Base-by-base conservation (phyloP, 2,113 vertebrate species). In the Psilopogon haemacephalus region DNA sequence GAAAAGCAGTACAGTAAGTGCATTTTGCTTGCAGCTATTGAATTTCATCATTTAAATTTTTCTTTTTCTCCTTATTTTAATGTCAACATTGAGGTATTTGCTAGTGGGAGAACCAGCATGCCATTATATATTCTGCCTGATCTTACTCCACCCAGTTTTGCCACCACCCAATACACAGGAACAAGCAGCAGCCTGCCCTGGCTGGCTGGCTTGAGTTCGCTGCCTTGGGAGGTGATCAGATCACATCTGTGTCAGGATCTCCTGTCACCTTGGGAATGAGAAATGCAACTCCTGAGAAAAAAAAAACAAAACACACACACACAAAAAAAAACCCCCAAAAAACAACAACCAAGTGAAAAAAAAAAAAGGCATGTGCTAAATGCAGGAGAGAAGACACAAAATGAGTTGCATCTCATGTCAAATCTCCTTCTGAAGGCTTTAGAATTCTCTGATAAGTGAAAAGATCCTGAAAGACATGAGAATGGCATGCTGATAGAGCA, bases 61-160 rank as follows among this genome's bases (percentile, higher is more conserved):
- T 15, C 21, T 12, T 48, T 67, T 81, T 74, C 16, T 2, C 37
- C 11, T 11, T 12, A 19, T 76, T 94, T 90, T 87, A 80, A 83
- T 85, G 50, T 83, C 70, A 56, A 50, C 56, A 56, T 15, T 30
- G 73, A 77, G 42, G 9, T 93, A 46, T 71, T 91, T 80, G 69
- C 72, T 91, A 64, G 46, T 81, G 72, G 32, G 56, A 86, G 70
- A 75, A 78, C 17, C 19, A 60, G 52, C 3, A 2, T 79, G 67
- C 73, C 28, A 73, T 90, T 76, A 91, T 26, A 15, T 89, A 70
- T 52, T 94, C 86, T 87, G n/a, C 48, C 68, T 63, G 64, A 74
- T 93, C 68, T 73, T 91, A 54, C 58, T 95, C 88, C 88, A 91
- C 83, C 69, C 76, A 56, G 37, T 93, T 88, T 93, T 95, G 48